A percentile compares a stretch with the other conserved stretches of the same genome.
Conservation (phyloP, 1,140 invertebrate species). For the Myzus persicae region DNA sequence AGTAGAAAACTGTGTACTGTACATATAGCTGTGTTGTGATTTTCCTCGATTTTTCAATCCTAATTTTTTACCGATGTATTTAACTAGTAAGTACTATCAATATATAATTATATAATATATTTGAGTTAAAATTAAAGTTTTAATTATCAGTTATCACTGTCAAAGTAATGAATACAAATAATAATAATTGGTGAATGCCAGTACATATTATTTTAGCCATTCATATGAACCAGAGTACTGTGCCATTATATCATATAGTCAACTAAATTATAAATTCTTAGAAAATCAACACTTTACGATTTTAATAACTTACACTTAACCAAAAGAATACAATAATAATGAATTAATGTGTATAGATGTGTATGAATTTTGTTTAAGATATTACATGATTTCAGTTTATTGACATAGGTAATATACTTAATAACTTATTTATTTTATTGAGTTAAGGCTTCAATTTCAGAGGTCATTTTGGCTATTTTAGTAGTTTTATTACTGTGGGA, state of each 20-base stretch:
- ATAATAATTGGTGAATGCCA: neutral
- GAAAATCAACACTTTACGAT: neutral
- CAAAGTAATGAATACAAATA: neutral
- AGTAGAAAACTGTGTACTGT: neutral
- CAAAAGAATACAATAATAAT: neutral
- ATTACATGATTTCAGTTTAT: neutral
- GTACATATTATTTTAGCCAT: too few relatives aligned
- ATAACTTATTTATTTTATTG: too few relatives aligned
- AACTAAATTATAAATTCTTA: neutral
- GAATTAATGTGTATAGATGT: neutral
- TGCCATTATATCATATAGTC: too few relatives aligned
- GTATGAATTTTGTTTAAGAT: neutral
- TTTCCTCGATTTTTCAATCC: neutral
- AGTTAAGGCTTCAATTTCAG: too few relatives aligned
- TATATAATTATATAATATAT: neutral
- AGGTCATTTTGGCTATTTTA: too few relatives aligned
- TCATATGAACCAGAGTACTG: too few relatives aligned
- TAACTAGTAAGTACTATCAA: too few relatives aligned
- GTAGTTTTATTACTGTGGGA: too few relatives aligned
- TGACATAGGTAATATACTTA: neutral
- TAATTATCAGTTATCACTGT: neutral
- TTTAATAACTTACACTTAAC: neutral
- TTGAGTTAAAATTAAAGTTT: neutral
- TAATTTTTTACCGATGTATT: neutral
- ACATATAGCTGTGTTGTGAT: neutral